Conservation (phyloP, 1,140 invertebrate species). For the Atta texana region DNA sequence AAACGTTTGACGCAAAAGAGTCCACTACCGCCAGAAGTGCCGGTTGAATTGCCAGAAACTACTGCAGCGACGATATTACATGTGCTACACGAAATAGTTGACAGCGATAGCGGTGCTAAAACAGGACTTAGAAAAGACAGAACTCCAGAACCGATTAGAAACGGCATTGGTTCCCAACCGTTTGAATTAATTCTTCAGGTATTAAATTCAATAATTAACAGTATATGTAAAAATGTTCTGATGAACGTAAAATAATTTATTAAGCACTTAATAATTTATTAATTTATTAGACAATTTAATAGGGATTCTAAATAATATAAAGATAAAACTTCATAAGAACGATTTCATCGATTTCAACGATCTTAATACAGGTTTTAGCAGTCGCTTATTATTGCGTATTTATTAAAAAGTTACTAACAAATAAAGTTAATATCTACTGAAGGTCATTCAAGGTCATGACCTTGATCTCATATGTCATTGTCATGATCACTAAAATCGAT, state of each 20-base stretch:
- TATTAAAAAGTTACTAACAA: too few species aligned
- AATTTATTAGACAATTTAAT: too few species aligned
- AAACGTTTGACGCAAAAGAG: constrained; percentile 86
- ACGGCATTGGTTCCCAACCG: background rate
- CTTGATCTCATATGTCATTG: too few species aligned
- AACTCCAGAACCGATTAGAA: background rate
- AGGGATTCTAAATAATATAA: too few species aligned
- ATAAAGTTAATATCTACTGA: too few species aligned
- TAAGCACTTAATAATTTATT: too few species aligned
- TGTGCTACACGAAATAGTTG: constrained; percentile 76
- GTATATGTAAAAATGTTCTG: background rate
- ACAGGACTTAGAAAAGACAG: background rate
- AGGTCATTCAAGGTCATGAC: too few species aligned
- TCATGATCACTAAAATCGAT: too few species aligned
- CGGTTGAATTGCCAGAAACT: constrained; percentile 76
- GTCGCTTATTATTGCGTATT: too few species aligned
- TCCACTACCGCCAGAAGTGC: constrained; percentile 82
- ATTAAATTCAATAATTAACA: background rate
- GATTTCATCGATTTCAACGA: too few species aligned
- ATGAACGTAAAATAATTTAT: background rate
- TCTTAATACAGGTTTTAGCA: too few species aligned
- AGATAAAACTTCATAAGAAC: too few species aligned
- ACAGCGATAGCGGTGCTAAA: constrained; percentile 40
- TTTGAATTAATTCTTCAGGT: constrained; percentile 42
- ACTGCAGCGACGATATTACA: constrained; percentile 75